Percentiles rank a stretch among this genome's conserved stretches.
These are phyloP conservation scores for Psittacara wagleri DNA, from an alignment of 2,113 vertebrate genomes.

Conservation along the genomic window DNA sequence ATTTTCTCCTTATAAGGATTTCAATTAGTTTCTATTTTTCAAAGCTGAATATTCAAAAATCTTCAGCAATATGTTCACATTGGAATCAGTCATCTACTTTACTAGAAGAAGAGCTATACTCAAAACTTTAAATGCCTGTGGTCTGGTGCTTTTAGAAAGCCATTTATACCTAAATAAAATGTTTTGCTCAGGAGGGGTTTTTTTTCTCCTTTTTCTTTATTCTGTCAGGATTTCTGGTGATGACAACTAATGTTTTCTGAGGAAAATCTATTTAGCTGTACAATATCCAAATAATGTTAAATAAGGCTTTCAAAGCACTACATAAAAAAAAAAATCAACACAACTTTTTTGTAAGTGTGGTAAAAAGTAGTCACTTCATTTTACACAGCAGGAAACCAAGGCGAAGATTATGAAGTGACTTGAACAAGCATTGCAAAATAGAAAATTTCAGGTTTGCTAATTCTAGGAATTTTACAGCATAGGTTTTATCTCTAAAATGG, in stretches of 20 bases:
- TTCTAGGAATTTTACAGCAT: background rate
- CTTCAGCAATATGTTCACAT: background rate
- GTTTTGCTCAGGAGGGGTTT: background rate
- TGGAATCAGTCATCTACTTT: background rate
- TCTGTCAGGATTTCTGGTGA: background rate
- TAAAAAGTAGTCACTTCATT: background rate
- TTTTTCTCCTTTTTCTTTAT: background rate
- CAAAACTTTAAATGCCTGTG: background rate
- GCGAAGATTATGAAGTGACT: background rate
- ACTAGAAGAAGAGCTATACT: background rate
- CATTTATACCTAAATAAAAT: background rate
- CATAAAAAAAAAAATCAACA: background rate
- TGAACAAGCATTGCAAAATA: background rate
- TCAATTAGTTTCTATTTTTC: slow-evolving; percentile 4
- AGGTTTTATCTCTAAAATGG: background rate
- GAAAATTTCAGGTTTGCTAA: background rate
- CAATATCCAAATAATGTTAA: background rate
- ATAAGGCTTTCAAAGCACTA: background rate
- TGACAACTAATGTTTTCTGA: background rate
- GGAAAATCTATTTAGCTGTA: background rate
- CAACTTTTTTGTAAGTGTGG: background rate
- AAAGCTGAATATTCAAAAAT: background rate
- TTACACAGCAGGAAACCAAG: background rate
- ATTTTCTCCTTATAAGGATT: slow-evolving; percentile 33
- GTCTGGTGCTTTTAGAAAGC: background rate